Percentiles rank a stretch among this genome's conserved stretches.
Evolutionary conservation across 2,797 vertebrate species (phyloP).

Genomic region (Oophaga sylvatica): DNA sequence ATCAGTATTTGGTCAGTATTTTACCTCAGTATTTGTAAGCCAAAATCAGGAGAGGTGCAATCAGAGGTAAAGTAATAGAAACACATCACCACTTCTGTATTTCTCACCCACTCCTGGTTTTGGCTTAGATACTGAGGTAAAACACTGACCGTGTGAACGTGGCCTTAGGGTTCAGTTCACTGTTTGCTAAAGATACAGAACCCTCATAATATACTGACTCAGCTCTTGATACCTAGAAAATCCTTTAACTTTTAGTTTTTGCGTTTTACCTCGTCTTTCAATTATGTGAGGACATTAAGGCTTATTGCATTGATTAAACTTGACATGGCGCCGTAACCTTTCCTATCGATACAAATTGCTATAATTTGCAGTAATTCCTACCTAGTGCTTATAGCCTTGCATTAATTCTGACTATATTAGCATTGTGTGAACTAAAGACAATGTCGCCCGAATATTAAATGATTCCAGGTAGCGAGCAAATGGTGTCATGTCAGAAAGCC

Average conservation of each 20-base stretch:
- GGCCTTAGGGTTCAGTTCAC: background rate
- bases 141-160: no score
- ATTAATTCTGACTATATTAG: constrained; percentile 26
- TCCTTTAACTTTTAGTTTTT: constrained; percentile 29
- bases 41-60: no score
- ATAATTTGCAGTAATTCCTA: constrained; percentile 41
- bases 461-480: background rate
- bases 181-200: background rate
- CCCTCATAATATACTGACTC: background rate
- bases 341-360: constrained; percentile 51
- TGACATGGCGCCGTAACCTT: constrained; percentile 42
- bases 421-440: constrained; percentile 3
- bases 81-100: no score
- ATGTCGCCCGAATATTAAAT: background rate
- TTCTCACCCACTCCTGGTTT: no score
- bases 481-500: background rate
- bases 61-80: no score
- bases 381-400: constrained; percentile 20
- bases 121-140: no score
- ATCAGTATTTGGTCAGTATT: no score
- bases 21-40: no score
- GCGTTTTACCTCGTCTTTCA: constrained; percentile 20
- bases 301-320: constrained; percentile 40
- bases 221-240: background rate
- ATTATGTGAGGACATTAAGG: constrained; percentile 27